Conservation (phyloP, 2,888 invertebrate species). For the Eupithecia tripunctaria region DNA sequence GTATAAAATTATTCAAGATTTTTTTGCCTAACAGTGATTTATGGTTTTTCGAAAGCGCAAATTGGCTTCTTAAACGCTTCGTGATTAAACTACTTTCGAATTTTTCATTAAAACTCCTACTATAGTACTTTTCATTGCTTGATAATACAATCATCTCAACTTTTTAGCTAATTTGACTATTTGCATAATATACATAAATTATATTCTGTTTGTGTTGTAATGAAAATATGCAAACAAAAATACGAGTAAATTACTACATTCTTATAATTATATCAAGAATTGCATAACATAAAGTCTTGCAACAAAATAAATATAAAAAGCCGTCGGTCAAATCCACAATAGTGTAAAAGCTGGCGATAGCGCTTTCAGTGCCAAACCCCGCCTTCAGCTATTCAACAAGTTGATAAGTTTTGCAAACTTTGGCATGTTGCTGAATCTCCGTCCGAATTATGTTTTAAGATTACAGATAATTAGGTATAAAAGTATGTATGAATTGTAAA, state of each 20-base stretch:
- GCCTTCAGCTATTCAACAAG: constrained; percentile 71
- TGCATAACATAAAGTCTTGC: background rate
- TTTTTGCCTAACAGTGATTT: constrained; percentile 37
- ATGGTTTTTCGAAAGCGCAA: constrained; percentile 37
- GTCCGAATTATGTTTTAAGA: constrained; percentile 7
- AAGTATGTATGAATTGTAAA: background rate
- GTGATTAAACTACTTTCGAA: constrained; percentile 36
- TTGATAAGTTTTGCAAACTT: constrained; percentile 40
- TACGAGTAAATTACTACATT: constrained; percentile 12
- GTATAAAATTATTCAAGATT: constrained; percentile 7
- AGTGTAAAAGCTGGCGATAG: constrained; percentile 45
- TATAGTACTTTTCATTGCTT: background rate
- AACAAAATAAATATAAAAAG: background rate
- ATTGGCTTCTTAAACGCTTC: constrained; percentile 26
- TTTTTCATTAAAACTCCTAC: constrained; percentile 34
- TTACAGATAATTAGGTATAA: background rate
- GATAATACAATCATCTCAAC: background rate
- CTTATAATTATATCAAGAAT: background rate
- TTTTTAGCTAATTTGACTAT: background rate
- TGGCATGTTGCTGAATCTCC: constrained; percentile 18
- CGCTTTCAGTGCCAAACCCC: constrained; percentile 64
- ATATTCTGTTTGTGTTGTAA: constrained; percentile 7
- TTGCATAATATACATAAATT: background rate
- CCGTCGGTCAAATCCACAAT: background rate
- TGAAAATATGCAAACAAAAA: constrained; percentile 19